Base-by-base conservation (phyloP, 2,797 vertebrate genomes). In the Sternotherus odoratus region DNA sequence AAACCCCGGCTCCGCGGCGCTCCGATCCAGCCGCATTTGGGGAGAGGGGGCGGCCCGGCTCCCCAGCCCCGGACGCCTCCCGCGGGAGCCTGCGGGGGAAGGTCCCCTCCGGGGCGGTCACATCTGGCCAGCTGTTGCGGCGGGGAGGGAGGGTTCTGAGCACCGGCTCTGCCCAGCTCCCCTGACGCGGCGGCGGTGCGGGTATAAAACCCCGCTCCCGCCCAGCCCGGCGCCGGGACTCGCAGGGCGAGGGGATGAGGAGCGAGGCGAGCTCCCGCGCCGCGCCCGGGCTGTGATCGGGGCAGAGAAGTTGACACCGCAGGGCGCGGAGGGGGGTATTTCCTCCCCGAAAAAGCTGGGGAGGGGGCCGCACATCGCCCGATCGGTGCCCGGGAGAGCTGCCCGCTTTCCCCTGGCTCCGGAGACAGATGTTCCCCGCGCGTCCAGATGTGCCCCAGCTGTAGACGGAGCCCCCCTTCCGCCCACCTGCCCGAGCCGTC, bases 151-250 rank as follows among this genome's bases (percentile, higher is more conserved):
- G 91, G 94, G 54, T 39, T 83, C 48, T 83, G 46, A 1, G 12
- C 3, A 36, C 85, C 82, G 87, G 82, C 91, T 86, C 95, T 89
- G 81, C 94, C 93, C 94, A 74, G 46, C 39, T 8, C 77, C 17
- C 74, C 36, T 91, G 83, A 86, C 69, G 92, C 87, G 82, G 85
- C 91, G 82, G 89, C 85, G 1, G 75, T 46, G 91, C 49, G 21
- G 17, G 90, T 43, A 94, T 69, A 95, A 94, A 93, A 60, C 79
- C 17, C 26, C 81, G 66, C 1, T 11, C 4, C 57, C 1, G 33
- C 11, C 77, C 80, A 53, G 12, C 12, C 21, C 30, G 82, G 57
- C 5, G 85, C n/a, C 19, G 63, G 63, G 63, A 66, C 63, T 21
- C 63, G 63, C 7, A 9, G 33, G 33, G 60, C 8, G 15, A 15